phyloP scores from a whole-genome alignment of 2,113 vertebrate species.

The Phodopus roborovskii region DNA sequence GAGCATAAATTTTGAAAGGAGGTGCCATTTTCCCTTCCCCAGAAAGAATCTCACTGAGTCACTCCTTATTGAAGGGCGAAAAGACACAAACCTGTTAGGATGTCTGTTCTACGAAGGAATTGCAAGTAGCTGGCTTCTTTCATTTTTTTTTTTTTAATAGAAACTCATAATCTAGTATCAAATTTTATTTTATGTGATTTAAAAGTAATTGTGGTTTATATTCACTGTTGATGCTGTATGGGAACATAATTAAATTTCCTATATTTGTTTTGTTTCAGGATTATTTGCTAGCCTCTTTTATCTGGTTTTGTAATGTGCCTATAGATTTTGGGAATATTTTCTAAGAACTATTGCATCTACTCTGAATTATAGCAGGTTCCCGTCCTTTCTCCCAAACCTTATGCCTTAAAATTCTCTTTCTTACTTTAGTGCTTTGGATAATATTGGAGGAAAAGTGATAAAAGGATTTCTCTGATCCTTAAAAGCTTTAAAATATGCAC shows the following conservation, averaged over 20 bases:
- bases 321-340: neutral
- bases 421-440: conserved; percentile 9
- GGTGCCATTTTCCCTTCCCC: no score
- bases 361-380: neutral
- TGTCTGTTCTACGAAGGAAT: neutral
- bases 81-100: neutral
- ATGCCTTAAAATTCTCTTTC: neutral
- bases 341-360: neutral
- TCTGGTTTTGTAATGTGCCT: neutral
- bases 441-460: neutral
- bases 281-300: conserved; percentile 33
- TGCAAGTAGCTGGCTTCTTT: neutral
- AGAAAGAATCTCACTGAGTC: neutral
- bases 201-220: neutral
- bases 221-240: neutral
- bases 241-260: conserved; percentile 37
- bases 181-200: conserved; percentile 15
- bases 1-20: neutral
- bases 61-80: neutral
- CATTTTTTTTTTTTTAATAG: neutral
- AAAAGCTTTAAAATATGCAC: neutral
- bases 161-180: neutral
- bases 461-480: neutral
- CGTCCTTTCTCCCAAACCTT: neutral
- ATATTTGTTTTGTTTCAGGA: neutral